Evolutionary conservation across 2,888 invertebrate species (phyloP).

Genomic region (Acronicta alni): DNA sequence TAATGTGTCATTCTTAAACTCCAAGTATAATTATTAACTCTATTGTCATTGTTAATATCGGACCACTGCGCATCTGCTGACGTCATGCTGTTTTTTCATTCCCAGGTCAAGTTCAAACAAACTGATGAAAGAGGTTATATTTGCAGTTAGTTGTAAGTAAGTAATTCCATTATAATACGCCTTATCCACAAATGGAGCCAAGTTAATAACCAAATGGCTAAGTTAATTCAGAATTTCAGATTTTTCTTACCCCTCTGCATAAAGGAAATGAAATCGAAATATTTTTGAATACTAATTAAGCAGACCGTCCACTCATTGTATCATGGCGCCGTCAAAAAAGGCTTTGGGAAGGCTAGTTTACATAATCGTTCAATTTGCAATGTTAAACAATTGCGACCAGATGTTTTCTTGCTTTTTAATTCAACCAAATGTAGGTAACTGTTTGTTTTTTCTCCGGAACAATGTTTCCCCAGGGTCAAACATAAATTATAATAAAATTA

Average conservation of each 20-base stretch:
- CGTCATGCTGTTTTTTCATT: no score
- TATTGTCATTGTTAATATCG: no score
- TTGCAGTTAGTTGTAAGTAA: no score
- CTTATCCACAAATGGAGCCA: no score
- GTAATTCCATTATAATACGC: no score
- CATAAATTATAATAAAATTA: conserved; percentile 71
- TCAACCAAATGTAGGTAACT: conserved; percentile 63
- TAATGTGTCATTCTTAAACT: no score
- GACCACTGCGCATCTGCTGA: no score
- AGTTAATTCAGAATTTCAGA: conserved; percentile 51
- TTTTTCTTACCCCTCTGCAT: conserved; percentile 47
- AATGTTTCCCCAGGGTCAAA: conserved; percentile 56
- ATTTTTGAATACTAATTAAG: conserved; percentile 81
- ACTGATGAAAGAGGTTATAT: no score
- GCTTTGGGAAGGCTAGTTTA: conserved; percentile 81
- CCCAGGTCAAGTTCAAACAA: no score
- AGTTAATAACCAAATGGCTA: conserved; percentile 26
- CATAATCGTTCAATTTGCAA: conserved; percentile 88
- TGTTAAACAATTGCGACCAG: conserved; percentile 80
- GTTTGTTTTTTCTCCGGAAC: conserved; percentile 55
- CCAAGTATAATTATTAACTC: no score
- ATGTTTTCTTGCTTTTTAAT: conserved; percentile 78
- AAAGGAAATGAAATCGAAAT: conserved; percentile 70
- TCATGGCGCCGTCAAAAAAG: conserved; percentile 73
- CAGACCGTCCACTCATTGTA: conserved; percentile 70